Evolutionary conservation across 2,888 invertebrate species (phyloP), one percentile per base, ranked within the genome.

Genomic region (Eueremaeus valkanovi): DNA sequence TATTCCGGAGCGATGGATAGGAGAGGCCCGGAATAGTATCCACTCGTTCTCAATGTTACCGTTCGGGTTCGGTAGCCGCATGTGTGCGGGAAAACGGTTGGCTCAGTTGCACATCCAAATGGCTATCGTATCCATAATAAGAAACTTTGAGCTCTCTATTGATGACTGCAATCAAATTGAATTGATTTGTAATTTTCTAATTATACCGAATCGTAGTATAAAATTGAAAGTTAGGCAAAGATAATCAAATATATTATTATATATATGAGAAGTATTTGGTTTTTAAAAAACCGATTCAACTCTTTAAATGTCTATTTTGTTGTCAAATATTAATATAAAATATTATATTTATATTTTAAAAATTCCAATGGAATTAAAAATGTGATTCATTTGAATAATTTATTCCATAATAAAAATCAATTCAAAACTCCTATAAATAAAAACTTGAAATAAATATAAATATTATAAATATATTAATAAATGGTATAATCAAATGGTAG

Each of bases 41-140:
- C 81, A 83, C 72, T 83, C 83, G 0, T 82, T 82, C 72, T 78
- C 83, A 13, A 79, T 83, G 9, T 79, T 81, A 9, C 84, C 83
- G 16, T 84, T 84, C 79, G 82, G 83, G 8, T 81, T 81, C 76
- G 84, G 84, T 6, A 81, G 82, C 2, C 79, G 84, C 42, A 82
- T 82, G 81, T 84, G 84, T 79, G 81, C 81, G 76, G 80, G 80
- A 1, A 75, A 75, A 58, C 73, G 78, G 40, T 72, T 80, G 29
- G 77, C 79, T 6, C 73, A 76, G 24, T 61, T 55, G 21, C 76
- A 79, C 42, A 27, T 80, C 11, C 63, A 75, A 27, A 36, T 79
- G 16, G 75, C 77, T 24, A 18, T 76, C 3, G 75, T 75, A 3
- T 78, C 77, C 55, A 74, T 78, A 51, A 74, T 78, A 9, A 40